Evolutionary conservation across 2,888 invertebrate genomes (phyloP), one percentile per base, ranked within the genome.

Genomic region (Diaphora mendica): DNA sequence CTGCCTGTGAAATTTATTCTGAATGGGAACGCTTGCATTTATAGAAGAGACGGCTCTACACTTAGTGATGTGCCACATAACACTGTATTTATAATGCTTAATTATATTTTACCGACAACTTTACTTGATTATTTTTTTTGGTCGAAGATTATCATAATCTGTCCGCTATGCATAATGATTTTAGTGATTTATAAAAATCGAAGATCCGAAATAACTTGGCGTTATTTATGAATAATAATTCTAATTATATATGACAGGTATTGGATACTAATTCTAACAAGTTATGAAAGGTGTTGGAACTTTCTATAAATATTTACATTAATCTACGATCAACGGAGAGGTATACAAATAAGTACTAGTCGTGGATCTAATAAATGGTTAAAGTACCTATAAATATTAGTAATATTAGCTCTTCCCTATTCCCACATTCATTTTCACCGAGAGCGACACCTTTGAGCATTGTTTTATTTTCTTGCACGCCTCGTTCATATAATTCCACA

Each of bases 391-490:
- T 48, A 55, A 55, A 55, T 51, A 35, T 51, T 67, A 70, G n/a
- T 48, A 13, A 74, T 67, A 59, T 59, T 64, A 35, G 35, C 64
- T 68, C 81, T 48, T 82, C 86, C 74, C 79, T 82, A 73, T 72
- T 77, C 86, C 88, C 89, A 88, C 90, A 89, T 92, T 90, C 91
- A 91, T 89, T 90, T 87, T 82, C 83, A 81, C 81, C 90, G 88
- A 91, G 92, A 81, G 81, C 90, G 88, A 91, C 92, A 94, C 94
- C 93, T 92, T 88, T 90, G 90, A 91, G 92, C 91, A 93, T 91
- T 91, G 91, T 93, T 94, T 93, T 94, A 93, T 95, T 94, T 93
- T 88, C 89, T 92, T 92, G 90, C 91, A 87, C 92, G 90, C 89
- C 91, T 90, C 91, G 91, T 80, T 76, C 83, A 90, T 91, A 93